These are phyloP conservation scores for Podarcis raffonei DNA, from an alignment of 2,113 vertebrate genomes.

Conservation along the genomic window DNA sequence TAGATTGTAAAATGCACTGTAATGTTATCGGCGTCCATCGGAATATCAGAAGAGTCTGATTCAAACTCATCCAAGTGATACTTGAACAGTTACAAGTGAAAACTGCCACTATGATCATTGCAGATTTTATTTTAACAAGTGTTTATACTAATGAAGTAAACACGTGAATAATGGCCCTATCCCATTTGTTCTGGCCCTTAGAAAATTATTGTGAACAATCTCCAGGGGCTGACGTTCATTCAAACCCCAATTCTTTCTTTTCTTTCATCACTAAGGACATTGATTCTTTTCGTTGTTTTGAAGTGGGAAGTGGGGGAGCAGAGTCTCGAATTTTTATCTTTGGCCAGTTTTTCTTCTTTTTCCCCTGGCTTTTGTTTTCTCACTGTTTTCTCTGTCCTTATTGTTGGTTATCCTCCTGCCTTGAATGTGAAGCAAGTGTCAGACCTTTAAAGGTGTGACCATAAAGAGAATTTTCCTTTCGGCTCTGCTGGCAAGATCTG, in stretches of 20 bases:
- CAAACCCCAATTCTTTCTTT: background rate
- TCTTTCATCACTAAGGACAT: background rate
- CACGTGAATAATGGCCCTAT: background rate
- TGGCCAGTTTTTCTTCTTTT: background rate
- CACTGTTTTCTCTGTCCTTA: background rate
- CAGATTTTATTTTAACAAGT: no score
- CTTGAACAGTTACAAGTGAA: no score
- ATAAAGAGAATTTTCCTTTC: background rate
- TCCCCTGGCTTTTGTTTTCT: background rate
- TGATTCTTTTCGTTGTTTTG: background rate
- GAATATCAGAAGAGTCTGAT: no score
- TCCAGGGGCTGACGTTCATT: background rate
- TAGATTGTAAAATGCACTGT: no score
- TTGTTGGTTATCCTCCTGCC: background rate
- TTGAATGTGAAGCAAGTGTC: background rate
- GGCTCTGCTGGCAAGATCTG: background rate
- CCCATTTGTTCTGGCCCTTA: background rate
- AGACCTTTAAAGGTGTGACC: constrained; percentile 10
- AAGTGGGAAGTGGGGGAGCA: no score
- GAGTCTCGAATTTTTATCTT: background rate
- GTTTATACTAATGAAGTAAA: background rate
- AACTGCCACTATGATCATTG: no score
- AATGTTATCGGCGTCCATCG: no score
- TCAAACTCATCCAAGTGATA: no score
- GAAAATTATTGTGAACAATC: background rate